These are phyloP conservation scores for Halcyon senegalensis DNA, from an alignment of 2,113 vertebrate species.

Conservation along the genomic window DNA sequence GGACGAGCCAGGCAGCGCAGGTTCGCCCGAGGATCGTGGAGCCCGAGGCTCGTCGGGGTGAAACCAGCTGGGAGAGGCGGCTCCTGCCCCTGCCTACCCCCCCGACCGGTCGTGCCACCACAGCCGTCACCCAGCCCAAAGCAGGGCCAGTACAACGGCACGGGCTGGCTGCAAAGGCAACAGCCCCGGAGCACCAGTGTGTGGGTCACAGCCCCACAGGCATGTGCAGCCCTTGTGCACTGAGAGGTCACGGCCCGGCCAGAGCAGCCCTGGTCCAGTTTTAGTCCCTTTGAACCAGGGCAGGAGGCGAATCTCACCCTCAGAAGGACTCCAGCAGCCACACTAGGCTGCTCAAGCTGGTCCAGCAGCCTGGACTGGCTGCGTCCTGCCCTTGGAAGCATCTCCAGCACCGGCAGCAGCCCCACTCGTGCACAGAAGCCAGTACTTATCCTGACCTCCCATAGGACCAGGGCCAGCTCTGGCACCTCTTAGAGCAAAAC, in stretches of 20 bases:
- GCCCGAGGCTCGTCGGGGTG: background rate
- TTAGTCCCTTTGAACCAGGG: background rate
- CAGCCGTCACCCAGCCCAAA: background rate
- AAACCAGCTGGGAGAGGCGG: background rate
- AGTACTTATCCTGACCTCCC: background rate
- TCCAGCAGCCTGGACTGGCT: background rate
- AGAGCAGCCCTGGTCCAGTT: background rate
- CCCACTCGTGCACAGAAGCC: background rate
- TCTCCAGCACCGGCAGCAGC: background rate
- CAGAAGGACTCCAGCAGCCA: background rate
- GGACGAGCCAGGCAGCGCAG: background rate
- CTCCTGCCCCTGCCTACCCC: background rate
- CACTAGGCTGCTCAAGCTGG: background rate
- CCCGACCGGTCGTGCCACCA: rapidly evolving
- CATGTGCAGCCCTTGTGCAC: rapidly evolving
- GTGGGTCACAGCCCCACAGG: background rate
- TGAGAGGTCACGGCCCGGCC: background rate
- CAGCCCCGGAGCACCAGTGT: rapidly evolving
- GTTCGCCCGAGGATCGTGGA: rapidly evolving
- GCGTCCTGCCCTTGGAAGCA: background rate
- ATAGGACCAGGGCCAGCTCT: background rate
- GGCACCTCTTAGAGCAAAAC: background rate
- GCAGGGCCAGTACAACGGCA: background rate
- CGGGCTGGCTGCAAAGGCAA: background rate
- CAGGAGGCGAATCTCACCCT: background rate